Percentiles rank a stretch among this genome's conserved stretches.
These are phyloP conservation scores for Acropternis orthonyx DNA, from an alignment of 2,797 vertebrate species.

Conservation along the genomic window DNA sequence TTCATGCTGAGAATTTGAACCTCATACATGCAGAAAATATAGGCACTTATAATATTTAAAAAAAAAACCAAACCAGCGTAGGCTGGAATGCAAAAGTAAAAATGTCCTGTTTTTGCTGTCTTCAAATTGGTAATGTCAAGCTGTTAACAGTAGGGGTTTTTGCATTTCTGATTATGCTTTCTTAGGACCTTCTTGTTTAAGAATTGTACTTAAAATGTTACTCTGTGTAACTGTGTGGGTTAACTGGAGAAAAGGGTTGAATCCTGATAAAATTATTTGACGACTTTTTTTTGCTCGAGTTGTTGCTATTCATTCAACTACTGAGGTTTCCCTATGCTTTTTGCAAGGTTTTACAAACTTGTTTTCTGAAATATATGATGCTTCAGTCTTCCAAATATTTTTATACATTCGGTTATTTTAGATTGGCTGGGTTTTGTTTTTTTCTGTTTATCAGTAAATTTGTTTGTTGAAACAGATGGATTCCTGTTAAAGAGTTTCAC, in stretches of 20 bases:
- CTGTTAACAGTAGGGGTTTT: background rate
- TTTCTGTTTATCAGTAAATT: background rate
- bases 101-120: background rate
- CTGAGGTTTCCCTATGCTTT: background rate
- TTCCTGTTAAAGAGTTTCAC: background rate
- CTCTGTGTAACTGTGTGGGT: fast-evolving
- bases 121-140: background rate
- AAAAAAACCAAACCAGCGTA: too few species aligned
- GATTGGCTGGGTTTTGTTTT: background rate
- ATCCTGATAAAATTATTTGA: background rate
- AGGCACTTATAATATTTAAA: background rate
- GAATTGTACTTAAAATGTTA: background rate
- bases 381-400: background rate
- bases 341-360: background rate
- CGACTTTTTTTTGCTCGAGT: background rate
- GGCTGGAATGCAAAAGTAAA: background rate
- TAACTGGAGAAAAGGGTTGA: background rate
- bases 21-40: background rate
- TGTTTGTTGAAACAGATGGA: background rate
- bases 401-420: background rate
- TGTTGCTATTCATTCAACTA: background rate
- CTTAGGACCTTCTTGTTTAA: background rate
- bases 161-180: background rate
- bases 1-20: background rate
- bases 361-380: background rate